Percentiles rank a stretch among this genome's conserved stretches.
These are phyloP conservation scores for Meloe dianella DNA, from an alignment of 2,888 invertebrate genomes.

Conservation along the genomic window DNA sequence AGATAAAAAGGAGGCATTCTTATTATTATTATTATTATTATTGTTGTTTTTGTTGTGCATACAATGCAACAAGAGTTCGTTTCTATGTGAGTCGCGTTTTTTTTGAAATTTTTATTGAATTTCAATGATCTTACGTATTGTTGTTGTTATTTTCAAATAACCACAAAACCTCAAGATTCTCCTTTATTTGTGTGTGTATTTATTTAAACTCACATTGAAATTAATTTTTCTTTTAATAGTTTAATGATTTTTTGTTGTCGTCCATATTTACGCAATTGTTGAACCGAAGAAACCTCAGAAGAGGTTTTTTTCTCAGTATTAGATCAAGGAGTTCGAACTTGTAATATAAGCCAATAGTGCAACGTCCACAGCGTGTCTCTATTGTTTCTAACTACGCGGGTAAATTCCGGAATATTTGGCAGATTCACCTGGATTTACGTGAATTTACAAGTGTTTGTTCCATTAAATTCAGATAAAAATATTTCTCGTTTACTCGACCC, in stretches of 20 bases:
- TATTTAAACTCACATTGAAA: not conserved
- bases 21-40: too few relatives aligned
- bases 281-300: not conserved
- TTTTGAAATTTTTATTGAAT: not conserved
- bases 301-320: too few relatives aligned
- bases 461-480: not conserved
- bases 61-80: conserved; percentile 23
- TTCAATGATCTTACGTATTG: not conserved
- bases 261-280: not conserved
- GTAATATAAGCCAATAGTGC: too few relatives aligned
- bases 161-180: not conserved
- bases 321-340: too few relatives aligned
- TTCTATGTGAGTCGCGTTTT: not conserved
- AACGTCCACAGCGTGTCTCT: too few relatives aligned
- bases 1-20: conserved; percentile 38
- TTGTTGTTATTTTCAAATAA: not conserved
- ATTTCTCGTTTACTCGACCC: not conserved
- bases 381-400: too few relatives aligned
- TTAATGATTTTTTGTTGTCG: too few relatives aligned
- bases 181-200: not conserved
- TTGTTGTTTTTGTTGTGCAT: conserved; percentile 35
- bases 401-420: too few relatives aligned
- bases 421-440: too few relatives aligned
- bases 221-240: conserved; percentile 3
- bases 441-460: not conserved